Conservation (phyloP, 2,888 invertebrate genomes). For the Abrostola tripartita region DNA sequence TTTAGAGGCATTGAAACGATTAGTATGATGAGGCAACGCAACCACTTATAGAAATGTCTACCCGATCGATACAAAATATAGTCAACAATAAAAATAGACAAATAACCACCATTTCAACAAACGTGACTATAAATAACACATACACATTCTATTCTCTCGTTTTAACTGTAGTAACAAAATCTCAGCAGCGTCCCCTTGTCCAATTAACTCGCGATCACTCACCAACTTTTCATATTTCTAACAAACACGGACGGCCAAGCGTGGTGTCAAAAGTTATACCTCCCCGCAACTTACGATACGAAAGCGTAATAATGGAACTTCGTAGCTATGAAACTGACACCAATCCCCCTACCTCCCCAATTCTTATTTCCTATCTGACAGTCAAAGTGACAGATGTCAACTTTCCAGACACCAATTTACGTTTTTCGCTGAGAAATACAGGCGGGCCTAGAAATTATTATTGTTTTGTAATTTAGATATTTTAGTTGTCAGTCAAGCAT, state of each 20-base stretch:
- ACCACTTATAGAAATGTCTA: no score
- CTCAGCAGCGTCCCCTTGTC: slow-evolving; percentile 6
- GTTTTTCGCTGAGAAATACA: slow-evolving; percentile 30
- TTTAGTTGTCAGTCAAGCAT: slow-evolving; percentile 3
- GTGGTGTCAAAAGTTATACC: slow-evolving; percentile 39
- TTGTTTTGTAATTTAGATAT: slow-evolving; percentile 6
- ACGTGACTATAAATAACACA: no score
- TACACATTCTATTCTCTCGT: no score
- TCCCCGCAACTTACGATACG: slow-evolving; percentile 31
- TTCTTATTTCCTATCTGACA: slow-evolving; percentile 63
- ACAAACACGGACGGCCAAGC: slow-evolving; percentile 44
- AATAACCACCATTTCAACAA: no score
- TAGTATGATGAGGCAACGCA: no score
- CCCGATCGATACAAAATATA: no score
- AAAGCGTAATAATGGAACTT: slow-evolving; percentile 47
- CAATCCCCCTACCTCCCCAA: slow-evolving; percentile 31
- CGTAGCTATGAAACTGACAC: slow-evolving; percentile 53
- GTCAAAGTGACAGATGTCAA: slow-evolving; percentile 64
- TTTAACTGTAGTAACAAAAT: slow-evolving; percentile 11
- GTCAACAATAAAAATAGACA: no score
- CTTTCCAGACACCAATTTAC: slow-evolving; percentile 46
- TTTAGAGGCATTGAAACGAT: not conserved
- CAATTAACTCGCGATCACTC: slow-evolving; percentile 43
- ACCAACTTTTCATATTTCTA: slow-evolving; percentile 47
- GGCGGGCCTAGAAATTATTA: slow-evolving; percentile 5